Conservation (phyloP, 2,888 invertebrate genomes). For the Amphipyra berbera region DNA sequence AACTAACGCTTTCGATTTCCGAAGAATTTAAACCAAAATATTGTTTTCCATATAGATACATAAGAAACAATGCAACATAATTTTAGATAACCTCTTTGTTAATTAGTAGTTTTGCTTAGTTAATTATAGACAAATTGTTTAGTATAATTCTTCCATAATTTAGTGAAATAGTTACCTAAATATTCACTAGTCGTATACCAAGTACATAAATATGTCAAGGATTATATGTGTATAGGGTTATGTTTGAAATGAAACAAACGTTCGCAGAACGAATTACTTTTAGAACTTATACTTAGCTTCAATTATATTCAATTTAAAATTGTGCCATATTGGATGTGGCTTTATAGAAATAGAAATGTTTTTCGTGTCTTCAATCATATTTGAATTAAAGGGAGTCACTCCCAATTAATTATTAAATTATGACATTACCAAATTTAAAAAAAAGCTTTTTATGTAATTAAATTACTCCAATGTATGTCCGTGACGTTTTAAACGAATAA, state of each 20-base stretch:
- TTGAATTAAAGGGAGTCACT: constrained; percentile 57
- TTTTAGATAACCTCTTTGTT: constrained; percentile 37
- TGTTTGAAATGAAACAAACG: constrained; percentile 56
- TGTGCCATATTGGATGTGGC: constrained; percentile 72
- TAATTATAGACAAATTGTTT: constrained; percentile 61
- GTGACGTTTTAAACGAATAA: constrained; percentile 75
- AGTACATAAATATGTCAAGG: constrained; percentile 62
- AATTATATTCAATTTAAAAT: constrained; percentile 58
- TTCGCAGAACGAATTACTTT: constrained; percentile 63
- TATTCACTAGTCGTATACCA: constrained; percentile 67
- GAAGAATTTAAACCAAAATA: constrained; percentile 21
- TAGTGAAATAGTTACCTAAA: constrained; percentile 58
- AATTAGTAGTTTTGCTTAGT: constrained; percentile 56
- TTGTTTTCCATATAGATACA: not conserved
- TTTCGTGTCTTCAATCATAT: constrained; percentile 46
- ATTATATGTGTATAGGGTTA: constrained; percentile 57
- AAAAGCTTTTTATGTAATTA: constrained; percentile 67
- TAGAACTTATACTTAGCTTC: constrained; percentile 45
- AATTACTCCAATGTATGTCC: constrained; percentile 65
- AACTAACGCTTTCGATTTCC: constrained; percentile 1
- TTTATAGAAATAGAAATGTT: constrained; percentile 42
- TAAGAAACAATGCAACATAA: not conserved
- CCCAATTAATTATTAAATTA: constrained; percentile 49
- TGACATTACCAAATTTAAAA: constrained; percentile 51
- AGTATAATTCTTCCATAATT: constrained; percentile 63